phyloP scores from a whole-genome alignment of 2,113 vertebrate genomes.

The Cnemophilus loriae region DNA sequence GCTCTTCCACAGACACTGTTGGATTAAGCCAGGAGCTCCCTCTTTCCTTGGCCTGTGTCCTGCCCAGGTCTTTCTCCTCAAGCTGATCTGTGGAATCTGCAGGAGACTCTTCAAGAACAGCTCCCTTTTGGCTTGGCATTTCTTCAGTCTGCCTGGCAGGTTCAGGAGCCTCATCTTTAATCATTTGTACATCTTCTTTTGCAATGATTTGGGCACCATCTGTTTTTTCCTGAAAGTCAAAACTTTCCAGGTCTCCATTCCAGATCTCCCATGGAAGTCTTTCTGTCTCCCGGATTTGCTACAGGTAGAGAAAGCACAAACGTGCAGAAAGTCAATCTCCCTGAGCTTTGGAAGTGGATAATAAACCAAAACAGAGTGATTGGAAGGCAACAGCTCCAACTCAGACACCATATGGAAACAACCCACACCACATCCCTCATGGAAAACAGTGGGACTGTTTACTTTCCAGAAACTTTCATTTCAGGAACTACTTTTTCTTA shows the following conservation, averaged over 20 bases:
- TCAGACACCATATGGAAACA: not conserved
- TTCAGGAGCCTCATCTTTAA: not conserved
- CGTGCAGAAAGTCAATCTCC: not conserved
- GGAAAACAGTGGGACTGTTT: not conserved
- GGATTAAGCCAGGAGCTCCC: not conserved
- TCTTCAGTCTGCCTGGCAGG: not conserved
- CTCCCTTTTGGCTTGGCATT: not conserved
- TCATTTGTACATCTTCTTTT: not conserved
- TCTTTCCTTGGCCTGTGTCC: not conserved
- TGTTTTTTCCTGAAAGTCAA: not conserved
- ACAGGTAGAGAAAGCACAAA: not conserved
- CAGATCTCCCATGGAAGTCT: not conserved
- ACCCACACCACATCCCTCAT: not conserved
- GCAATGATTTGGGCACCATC: not conserved
- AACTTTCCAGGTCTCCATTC: not conserved
- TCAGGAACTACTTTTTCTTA: not conserved
- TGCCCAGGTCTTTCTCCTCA: not conserved
- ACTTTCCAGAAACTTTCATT: not conserved
- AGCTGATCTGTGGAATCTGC: not conserved
- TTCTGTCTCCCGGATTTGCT: conserved; percentile 9
- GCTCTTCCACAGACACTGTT: not conserved
- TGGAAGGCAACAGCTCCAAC: not conserved
- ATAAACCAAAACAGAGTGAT: not conserved
- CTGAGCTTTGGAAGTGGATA: not conserved
- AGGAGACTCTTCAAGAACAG: not conserved